Conservation (phyloP, 2,113 vertebrate genomes). For the Gobius niger region DNA sequence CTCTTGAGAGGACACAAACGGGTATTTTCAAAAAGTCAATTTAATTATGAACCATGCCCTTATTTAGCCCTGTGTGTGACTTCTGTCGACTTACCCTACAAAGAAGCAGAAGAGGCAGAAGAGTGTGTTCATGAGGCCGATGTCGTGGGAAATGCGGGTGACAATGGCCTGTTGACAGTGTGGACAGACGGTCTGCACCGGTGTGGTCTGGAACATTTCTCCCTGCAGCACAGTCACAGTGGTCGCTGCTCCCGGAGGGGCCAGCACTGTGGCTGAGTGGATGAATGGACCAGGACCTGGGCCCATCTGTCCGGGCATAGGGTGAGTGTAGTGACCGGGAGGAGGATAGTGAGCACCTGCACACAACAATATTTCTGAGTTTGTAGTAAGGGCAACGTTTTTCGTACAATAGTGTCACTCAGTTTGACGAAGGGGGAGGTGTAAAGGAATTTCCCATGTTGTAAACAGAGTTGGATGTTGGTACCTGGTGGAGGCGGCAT, state of each 20-base stretch:
- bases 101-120: slow-evolving; percentile 98
- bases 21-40: not conserved
- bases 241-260: slow-evolving; percentile 86
- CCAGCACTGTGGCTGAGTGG: slow-evolving; percentile 87
- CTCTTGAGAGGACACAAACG: not conserved
- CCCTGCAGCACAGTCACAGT: slow-evolving; percentile 95
- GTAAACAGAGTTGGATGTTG: not conserved
- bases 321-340: slow-evolving; percentile 75
- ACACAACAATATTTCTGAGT: no score
- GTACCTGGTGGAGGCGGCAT: slow-evolving; percentile 77
- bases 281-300: slow-evolving; percentile 79
- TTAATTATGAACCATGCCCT: not conserved
- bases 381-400: no score
- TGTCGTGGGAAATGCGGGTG: slow-evolving; percentile 91
- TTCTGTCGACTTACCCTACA: slow-evolving; percentile 82
- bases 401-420: no score
- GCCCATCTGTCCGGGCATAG: slow-evolving; percentile 72
- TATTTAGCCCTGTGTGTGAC: not conserved
- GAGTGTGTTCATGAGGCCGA: slow-evolving; percentile 95
- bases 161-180: slow-evolving; percentile 97
- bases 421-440: no score
- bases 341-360: slow-evolving; percentile 80
- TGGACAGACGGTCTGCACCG: slow-evolving; percentile 94
- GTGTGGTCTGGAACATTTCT: slow-evolving; percentile 92
- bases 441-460: not conserved